A percentile compares a stretch with the other conserved stretches of the same genome.
phyloP scores from a whole-genome alignment of 2,888 invertebrate species.

The Gymnoscelis rufifasciata region DNA sequence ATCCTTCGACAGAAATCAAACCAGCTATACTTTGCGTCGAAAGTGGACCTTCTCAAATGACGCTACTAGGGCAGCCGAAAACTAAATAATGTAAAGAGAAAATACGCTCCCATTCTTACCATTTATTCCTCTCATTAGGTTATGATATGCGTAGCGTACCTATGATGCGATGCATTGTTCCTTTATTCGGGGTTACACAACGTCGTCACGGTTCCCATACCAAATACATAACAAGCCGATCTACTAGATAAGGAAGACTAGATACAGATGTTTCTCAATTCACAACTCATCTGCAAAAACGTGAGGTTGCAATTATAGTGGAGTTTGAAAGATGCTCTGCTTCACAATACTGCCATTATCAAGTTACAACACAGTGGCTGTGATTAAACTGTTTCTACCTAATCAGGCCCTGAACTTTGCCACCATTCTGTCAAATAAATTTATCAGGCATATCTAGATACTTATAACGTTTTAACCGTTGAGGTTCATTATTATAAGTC shows the following conservation, averaged over 20 bases:
- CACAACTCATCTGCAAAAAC: conserved; percentile 66
- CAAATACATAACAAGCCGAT: conserved; percentile 68
- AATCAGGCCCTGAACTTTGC: conserved; percentile 9
- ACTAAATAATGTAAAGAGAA: too few species aligned
- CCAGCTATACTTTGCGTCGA: too few species aligned
- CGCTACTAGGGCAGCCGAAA: too few species aligned
- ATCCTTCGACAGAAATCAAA: too few species aligned
- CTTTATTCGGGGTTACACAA: conserved; percentile 51
- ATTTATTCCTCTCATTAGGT: conserved; percentile 11
- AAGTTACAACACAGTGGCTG: conserved; percentile 52
- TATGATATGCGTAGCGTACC: conserved; percentile 8
- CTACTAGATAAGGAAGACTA: conserved; percentile 61
- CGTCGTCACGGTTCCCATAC: conserved; percentile 65
- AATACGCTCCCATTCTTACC: too few species aligned
- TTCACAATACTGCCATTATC: conserved; percentile 65
- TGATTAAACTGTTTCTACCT: conserved; percentile 23
- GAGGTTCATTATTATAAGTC: too few species aligned
- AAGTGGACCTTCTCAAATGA: too few species aligned
- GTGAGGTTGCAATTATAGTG: conserved; percentile 62
- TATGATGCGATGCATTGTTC: conserved; percentile 14
- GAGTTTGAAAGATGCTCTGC: conserved; percentile 52
- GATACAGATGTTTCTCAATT: conserved; percentile 63
- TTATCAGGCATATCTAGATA: too few species aligned
- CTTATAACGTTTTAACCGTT: too few species aligned
- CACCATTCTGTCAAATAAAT: neutral